phyloP scores from a whole-genome alignment of 2,113 vertebrate genomes.

The Tursiops truncatus region DNA sequence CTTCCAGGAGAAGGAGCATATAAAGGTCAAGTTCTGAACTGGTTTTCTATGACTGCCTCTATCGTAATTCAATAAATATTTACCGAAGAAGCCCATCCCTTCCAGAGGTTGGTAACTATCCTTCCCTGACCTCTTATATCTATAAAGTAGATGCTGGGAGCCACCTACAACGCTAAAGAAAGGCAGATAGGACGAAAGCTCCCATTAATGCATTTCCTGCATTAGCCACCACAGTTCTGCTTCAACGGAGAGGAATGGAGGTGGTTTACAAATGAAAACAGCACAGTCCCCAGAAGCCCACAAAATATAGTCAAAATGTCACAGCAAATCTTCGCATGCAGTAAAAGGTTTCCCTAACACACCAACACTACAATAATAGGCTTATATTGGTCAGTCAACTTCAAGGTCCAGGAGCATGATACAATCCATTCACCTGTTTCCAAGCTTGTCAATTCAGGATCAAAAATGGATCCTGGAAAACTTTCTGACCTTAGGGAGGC shows the following conservation, averaged over 20 bases:
- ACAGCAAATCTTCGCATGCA: neutral
- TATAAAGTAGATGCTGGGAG: neutral
- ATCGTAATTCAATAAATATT: constrained; percentile 38
- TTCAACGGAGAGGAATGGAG: constrained; percentile 23
- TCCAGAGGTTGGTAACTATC: constrained; percentile 5
- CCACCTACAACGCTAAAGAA: neutral
- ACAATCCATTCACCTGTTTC: constrained; percentile 45
- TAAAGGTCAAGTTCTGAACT: constrained; percentile 37
- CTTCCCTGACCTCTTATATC: neutral
- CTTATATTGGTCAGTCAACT: constrained; percentile 51
- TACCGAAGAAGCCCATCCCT: neutral
- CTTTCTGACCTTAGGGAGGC: constrained; percentile 41
- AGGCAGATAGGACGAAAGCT: neutral
- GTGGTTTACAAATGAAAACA: constrained; percentile 9
- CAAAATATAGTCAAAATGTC: neutral
- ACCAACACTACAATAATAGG: constrained; percentile 41
- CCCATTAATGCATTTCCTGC: neutral
- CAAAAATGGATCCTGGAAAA: constrained; percentile 56
- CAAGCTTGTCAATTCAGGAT: constrained; percentile 63
- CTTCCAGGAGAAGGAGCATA: constrained; percentile 40
- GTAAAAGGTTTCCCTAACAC: neutral
- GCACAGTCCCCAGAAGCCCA: neutral
- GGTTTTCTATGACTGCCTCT: neutral
- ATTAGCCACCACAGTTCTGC: constrained; percentile 1
- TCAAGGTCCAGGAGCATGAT: constrained; percentile 57